Conservation (phyloP, 2,888 invertebrate species). For the Hirtodrosophila cameraria region DNA sequence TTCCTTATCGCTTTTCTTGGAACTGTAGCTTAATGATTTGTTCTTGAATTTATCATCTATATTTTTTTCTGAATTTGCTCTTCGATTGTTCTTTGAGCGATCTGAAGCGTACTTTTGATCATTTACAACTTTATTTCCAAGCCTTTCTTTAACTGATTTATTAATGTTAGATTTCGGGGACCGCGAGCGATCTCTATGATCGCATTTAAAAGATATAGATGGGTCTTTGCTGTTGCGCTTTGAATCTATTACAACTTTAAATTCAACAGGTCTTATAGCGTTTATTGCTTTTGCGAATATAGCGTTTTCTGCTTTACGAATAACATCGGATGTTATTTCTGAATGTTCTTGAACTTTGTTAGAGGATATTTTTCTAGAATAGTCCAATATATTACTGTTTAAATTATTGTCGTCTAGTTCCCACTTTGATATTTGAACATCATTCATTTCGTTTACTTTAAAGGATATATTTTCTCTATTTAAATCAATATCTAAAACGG, state of each 20-base stretch:
- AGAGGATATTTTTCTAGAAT: slow-evolving; percentile 84
- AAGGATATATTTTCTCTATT: slow-evolving; percentile 29
- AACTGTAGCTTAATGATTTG: slow-evolving; percentile 31
- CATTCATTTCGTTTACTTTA: slow-evolving; percentile 65
- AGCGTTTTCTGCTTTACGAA: slow-evolving; percentile 95
- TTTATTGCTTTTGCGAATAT: slow-evolving; percentile 95
- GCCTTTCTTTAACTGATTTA: slow-evolving; percentile 90
- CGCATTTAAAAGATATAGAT: slow-evolving; percentile 63
- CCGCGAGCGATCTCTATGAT: slow-evolving; percentile 59
- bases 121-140: slow-evolving; percentile 86
- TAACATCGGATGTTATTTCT: slow-evolving; percentile 93
- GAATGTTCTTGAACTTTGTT: slow-evolving; percentile 84
- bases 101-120: slow-evolving; percentile 63
- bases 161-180: slow-evolving; percentile 56
- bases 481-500: slow-evolving; percentile 66
- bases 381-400: slow-evolving; percentile 84
- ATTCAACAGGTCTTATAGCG: slow-evolving; percentile 90
- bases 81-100: slow-evolving; percentile 36
- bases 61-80: slow-evolving; percentile 25
- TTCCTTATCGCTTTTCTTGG: slow-evolving; percentile 46
- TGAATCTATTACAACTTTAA: slow-evolving; percentile 83
- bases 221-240: slow-evolving; percentile 84
- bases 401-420: slow-evolving; percentile 94
- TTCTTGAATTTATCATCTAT: slow-evolving; percentile 29
- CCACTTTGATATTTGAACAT: slow-evolving; percentile 95